A percentile compares a stretch with the other conserved stretches of the same genome.
phyloP scores from a whole-genome alignment of 35 echinoderm and acorn worm species.

The Patiria miniata region DNA sequence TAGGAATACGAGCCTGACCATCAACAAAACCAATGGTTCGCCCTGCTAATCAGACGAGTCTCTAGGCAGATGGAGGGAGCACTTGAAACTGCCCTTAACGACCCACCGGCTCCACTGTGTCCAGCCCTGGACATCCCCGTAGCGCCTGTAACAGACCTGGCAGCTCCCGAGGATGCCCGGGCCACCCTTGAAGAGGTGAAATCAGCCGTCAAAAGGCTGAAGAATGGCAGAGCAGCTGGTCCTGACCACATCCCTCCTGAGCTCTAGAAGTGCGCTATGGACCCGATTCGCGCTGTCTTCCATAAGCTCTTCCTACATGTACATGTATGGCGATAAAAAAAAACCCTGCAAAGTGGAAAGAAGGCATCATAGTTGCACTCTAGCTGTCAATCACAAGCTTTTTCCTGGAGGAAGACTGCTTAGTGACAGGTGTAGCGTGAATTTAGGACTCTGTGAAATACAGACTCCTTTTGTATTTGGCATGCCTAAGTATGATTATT shows the following conservation, averaged over 20 bases:
- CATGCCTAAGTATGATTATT: no score
- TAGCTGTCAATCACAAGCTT: no score
- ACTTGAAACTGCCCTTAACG: neutral
- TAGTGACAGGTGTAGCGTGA: no score
- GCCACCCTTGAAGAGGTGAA: neutral
- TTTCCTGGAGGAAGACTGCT: no score
- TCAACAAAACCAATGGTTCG: slow-evolving; percentile 2
- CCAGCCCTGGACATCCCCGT: neutral
- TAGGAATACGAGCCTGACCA: neutral
- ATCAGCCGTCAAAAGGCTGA: neutral
- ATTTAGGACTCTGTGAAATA: no score
- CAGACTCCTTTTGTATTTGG: no score
- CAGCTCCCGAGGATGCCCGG: neutral
- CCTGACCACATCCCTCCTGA: no score
- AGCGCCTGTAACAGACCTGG: neutral
- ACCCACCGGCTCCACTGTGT: neutral
- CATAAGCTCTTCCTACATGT: neutral
- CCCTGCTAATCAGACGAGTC: neutral
- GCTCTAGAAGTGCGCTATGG: neutral
- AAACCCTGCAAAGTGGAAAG: neutral
- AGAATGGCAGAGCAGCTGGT: neutral
- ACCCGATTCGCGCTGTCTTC: neutral
- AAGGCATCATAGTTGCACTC: neutral
- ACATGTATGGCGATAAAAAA: neutral
- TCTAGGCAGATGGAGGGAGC: neutral